These are phyloP conservation scores for Fulmarus glacialis DNA, from an alignment of 2,113 vertebrate species.

Conservation along the genomic window DNA sequence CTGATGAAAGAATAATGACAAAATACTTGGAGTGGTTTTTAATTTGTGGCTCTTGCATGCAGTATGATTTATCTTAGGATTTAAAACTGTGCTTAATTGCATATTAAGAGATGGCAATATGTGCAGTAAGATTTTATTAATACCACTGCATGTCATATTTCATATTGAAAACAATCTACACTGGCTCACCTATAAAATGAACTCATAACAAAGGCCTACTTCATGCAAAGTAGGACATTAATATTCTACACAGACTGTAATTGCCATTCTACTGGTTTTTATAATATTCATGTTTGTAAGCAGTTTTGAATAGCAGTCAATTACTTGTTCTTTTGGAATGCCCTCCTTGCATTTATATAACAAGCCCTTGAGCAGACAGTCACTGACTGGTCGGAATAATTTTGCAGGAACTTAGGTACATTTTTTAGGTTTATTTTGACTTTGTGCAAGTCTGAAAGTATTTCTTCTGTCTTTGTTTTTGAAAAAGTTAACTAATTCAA, in stretches of 20 bases:
- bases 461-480: neutral
- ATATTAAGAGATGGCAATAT: neutral
- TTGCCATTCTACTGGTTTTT: neutral
- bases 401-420: neutral
- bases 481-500: neutral
- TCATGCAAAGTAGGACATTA: constrained; percentile 22
- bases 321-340: neutral
- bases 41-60: neutral
- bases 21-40: neutral
- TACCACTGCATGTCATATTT: neutral
- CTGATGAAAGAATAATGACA: neutral
- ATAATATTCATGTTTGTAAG: constrained; percentile 19
- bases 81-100: constrained; percentile 30
- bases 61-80: neutral
- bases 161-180: constrained; percentile 33
- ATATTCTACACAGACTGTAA: constrained; percentile 28
- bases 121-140: constrained; percentile 23
- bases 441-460: neutral
- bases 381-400: neutral
- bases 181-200: constrained; percentile 3
- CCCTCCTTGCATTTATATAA: neutral
- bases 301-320: constrained; percentile 4
- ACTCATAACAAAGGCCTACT: constrained; percentile 7
- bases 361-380: neutral
- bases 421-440: neutral